Base-by-base conservation (phyloP, 2,797 vertebrate genomes). In the Mus spretus region DNA sequence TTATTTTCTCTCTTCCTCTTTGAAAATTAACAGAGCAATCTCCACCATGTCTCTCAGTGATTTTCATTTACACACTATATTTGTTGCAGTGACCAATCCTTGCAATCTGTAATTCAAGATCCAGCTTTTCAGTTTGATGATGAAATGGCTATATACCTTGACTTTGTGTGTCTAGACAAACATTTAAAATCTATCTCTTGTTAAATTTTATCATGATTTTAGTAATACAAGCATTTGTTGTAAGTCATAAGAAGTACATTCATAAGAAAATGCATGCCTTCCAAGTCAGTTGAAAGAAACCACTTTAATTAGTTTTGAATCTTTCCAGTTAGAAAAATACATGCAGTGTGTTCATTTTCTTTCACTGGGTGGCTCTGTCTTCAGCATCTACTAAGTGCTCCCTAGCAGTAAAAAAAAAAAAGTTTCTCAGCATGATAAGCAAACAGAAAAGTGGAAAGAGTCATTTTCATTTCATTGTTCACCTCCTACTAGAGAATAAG, bases 171-270 rank as follows among this genome's bases (percentile, higher is more conserved):
- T n/a, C 57, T 53, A 57, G 5, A 59, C 6, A 26, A 74, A 11
- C 1, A 75, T 10, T 70, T 87, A 40, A 86, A 65, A 89, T 20
- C 80, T 86, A 75, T 37, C 34, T 12, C 1, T 53, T 85, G 2
- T 72, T 80, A 34, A 89, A 74, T 89, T 95, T 93, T 65, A 80
- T 83, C 70, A 75, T 91, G 1, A 87, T 72, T 85, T 91, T 47
- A 37, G 4, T 72, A 9, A 22, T 10, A 86, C 34, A 83, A 74
- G 80, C 31, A 89, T 91, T 82, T 19, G 65, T 17, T 28, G 31
- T 26, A 63, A 24, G 93, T 44, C 44, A 44, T 44, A 44, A 44
- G 44, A 44, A 3, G 44, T 44, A 44, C 44, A 44, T 14, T 77
- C 55, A 47, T 93, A 40, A 89, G 67, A 91, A 70, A 67, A 67